A percentile compares a stretch with the other conserved stretches of the same genome.
These are phyloP conservation scores for Poeciliopsis infans DNA, from an alignment of 2,797 vertebrate genomes.

Conservation along the genomic window DNA sequence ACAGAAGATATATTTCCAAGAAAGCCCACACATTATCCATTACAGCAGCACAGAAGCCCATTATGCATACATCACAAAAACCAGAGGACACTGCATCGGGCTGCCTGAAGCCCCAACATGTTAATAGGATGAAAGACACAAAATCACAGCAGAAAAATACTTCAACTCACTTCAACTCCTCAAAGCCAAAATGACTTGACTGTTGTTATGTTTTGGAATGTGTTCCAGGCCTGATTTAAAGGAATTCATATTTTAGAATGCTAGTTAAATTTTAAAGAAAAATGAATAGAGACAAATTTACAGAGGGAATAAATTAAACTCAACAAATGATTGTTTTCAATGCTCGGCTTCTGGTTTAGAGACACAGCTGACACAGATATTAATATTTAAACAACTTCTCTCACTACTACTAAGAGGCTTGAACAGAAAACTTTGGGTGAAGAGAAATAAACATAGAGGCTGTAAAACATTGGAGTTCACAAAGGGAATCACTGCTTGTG, in stretches of 20 bases:
- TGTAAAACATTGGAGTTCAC: background rate
- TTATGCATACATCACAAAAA: background rate
- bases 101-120: background rate
- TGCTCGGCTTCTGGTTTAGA: background rate
- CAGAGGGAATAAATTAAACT: background rate
- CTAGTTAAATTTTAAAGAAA: background rate
- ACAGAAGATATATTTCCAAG: background rate
- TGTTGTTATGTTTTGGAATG: background rate
- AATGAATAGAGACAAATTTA: background rate
- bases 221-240: background rate
- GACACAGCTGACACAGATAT: background rate
- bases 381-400: background rate
- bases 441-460: background rate
- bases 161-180: background rate
- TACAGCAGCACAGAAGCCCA: background rate
- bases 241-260: background rate
- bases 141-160: background rate
- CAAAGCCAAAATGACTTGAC: background rate
- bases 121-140: background rate
- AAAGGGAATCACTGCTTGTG: background rate
- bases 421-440: background rate
- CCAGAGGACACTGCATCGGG: background rate
- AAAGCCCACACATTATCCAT: constrained; percentile 5
- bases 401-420: background rate
- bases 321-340: background rate